Evolutionary conservation across 2,113 vertebrate genomes (phyloP).

Genomic region (Megalops atlanticus): DNA sequence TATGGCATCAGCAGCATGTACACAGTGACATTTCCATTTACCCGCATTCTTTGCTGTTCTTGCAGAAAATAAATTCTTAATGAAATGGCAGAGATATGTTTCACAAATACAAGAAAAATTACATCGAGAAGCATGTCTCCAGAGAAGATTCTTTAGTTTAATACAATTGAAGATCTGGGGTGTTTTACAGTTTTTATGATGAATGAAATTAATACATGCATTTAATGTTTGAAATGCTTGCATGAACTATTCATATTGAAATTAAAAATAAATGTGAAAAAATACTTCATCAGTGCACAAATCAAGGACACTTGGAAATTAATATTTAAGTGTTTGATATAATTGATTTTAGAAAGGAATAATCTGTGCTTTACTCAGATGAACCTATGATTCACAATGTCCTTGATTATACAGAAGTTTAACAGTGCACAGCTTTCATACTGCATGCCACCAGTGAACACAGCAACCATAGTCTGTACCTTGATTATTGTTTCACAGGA

Average conservation of each 20-base stretch:
- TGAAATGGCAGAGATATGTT: slow-evolving; percentile 44
- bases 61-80: slow-evolving; percentile 47
- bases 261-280: slow-evolving; percentile 67
- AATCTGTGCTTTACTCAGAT: slow-evolving; percentile 61
- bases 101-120: slow-evolving; percentile 32
- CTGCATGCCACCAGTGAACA: not conserved
- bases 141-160: slow-evolving; percentile 49
- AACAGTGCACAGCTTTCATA: slow-evolving; percentile 58
- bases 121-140: slow-evolving; percentile 36
- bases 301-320: slow-evolving; percentile 74
- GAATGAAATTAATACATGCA: slow-evolving; percentile 72
- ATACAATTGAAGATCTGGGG: slow-evolving; percentile 55
- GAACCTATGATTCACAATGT: slow-evolving; percentile 67
- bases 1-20: not conserved
- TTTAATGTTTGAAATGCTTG: slow-evolving; percentile 75
- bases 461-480: slow-evolving; percentile 34
- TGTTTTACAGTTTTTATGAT: slow-evolving; percentile 70
- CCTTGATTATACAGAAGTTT: slow-evolving; percentile 68
- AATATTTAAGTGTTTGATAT: slow-evolving; percentile 68
- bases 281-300: slow-evolving; percentile 71
- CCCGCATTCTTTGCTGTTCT: slow-evolving; percentile 39
- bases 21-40: not conserved
- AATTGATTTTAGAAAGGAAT: slow-evolving; percentile 62
- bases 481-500: no score
- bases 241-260: slow-evolving; percentile 70